Base-by-base conservation (phyloP, 2,113 vertebrate species). In the Gopherus flavomarginatus region DNA sequence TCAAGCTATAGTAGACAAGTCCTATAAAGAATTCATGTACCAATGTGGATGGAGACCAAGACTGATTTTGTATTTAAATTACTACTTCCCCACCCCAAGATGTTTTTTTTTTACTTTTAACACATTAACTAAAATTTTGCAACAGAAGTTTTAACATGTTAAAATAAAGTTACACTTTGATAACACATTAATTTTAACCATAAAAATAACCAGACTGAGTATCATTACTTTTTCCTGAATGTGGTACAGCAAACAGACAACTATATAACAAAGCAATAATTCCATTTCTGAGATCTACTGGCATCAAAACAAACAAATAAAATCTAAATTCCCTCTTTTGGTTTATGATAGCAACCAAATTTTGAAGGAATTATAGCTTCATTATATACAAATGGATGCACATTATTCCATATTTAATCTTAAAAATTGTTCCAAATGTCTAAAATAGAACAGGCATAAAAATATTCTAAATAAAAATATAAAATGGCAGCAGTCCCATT, bases 271-370 rank as follows among this genome's bases (percentile, higher is more conserved):
- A 54, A 90, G 57, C 13, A 89, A 19, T 1, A 35, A 85, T 35
- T 84, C 75, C 83, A 86, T 62, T 49, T 6, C 2, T 0, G 88
- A 59, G 3, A 44, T 87, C 21, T 26, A 44, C 81, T 0, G 0
- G 52, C 17, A 1, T 0, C 9, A 78, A 80, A 82, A 57, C 56
- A 57, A 57, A 56, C 22, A 22, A 59, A n/a, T 89, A 38, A 19
- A 26, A 8, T 1, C 2, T 0, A 1, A 10, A 17, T 27, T 94
- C 6, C 1, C 21, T 38, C 86, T 27, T 38, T 6, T 21, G 14
- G 69, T n/a, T 31, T 5, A 31, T 0, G 42, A 62, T 5, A 53
- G 0, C 5, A 77, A 14, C 29, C 62, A n/a, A 35, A 1, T 11
- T 80, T 72, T 24, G 7, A 77, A 35, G 47, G 38, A 89, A 56